These are phyloP conservation scores for Chrysina gloriosa DNA, from an alignment of 2,888 invertebrate genomes.

Conservation along the genomic window DNA sequence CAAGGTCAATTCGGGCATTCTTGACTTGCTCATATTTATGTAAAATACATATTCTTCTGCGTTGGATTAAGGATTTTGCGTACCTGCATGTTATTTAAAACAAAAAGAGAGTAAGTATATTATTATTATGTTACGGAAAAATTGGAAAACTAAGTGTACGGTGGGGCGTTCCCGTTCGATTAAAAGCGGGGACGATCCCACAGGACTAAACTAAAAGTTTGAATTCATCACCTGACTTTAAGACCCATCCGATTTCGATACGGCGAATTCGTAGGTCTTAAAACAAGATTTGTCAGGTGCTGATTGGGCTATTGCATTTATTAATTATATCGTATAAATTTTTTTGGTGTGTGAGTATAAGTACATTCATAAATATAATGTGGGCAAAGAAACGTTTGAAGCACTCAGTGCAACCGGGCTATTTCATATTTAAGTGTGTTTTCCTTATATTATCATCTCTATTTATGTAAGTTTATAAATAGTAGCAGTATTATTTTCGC, in stretches of 20 bases:
- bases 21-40: constrained; percentile 65
- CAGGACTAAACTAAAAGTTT: constrained; percentile 57
- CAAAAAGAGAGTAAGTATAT: neutral
- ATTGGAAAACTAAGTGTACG: constrained; percentile 18
- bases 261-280: neutral
- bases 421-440: constrained; percentile 58
- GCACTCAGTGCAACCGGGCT: constrained; percentile 67
- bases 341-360: constrained; percentile 51
- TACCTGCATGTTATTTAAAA: constrained; percentile 12
- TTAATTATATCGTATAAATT: constrained; percentile 52
- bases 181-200: constrained; percentile 41
- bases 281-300: constrained; percentile 46
- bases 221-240: constrained; percentile 55
- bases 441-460: constrained; percentile 53
- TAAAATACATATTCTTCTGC: constrained; percentile 60
- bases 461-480: constrained; percentile 46
- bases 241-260: constrained; percentile 22
- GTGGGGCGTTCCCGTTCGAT: neutral
- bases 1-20: constrained; percentile 64
- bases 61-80: neutral
- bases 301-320: constrained; percentile 64
- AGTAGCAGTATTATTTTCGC: constrained; percentile 46
- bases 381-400: constrained; percentile 65
- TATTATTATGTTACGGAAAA: constrained; percentile 17
- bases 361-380: constrained; percentile 47